Evolutionary conservation across 1,140 invertebrate species (phyloP).

Genomic region (Orchesella cincta): DNA sequence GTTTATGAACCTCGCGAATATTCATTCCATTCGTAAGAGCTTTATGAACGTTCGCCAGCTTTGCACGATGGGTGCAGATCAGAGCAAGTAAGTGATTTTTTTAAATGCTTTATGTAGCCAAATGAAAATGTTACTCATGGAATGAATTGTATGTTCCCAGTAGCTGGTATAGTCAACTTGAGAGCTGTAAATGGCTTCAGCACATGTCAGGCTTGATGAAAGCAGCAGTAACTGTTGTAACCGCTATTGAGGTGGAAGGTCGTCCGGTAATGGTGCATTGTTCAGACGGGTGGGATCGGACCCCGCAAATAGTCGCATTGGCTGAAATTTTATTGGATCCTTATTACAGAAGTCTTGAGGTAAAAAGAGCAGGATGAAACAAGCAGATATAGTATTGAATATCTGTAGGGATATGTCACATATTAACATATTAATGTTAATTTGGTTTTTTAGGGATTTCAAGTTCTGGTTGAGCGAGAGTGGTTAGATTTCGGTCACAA

Average conservation of each 20-base stretch:
- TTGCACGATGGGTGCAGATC: slow-evolving; percentile 73
- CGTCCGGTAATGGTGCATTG: slow-evolving; percentile 93
- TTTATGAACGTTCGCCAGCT: slow-evolving; percentile 75
- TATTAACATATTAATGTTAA: too few relatives aligned
- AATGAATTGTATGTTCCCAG: slow-evolving; percentile 46
- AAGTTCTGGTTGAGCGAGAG: slow-evolving; percentile 86
- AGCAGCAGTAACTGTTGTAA: slow-evolving; percentile 75
- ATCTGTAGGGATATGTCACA: too few relatives aligned
- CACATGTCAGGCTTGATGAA: slow-evolving; percentile 81
- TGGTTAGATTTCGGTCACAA: slow-evolving; percentile 98
- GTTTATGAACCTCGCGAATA: slow-evolving; percentile 96
- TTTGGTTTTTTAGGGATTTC: slow-evolving; percentile 77
- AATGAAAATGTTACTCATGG: too few relatives aligned
- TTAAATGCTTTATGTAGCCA: too few relatives aligned
- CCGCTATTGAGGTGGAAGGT: slow-evolving; percentile 77
- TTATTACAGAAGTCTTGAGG: slow-evolving; percentile 87
- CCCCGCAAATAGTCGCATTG: slow-evolving; percentile 88
- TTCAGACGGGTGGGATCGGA: slow-evolving; percentile 96
- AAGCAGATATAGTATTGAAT: too few relatives aligned
- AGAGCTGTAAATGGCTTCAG: slow-evolving; percentile 86
- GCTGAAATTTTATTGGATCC: slow-evolving; percentile 91
- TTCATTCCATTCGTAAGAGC: slow-evolving; percentile 88
- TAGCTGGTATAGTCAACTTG: slow-evolving; percentile 84
- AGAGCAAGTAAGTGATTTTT: slow-evolving; percentile 68
- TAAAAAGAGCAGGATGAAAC: slow-evolving; percentile 56